Conservation (phyloP, 2,888 invertebrate genomes). For the Dascillus cervinus region DNA sequence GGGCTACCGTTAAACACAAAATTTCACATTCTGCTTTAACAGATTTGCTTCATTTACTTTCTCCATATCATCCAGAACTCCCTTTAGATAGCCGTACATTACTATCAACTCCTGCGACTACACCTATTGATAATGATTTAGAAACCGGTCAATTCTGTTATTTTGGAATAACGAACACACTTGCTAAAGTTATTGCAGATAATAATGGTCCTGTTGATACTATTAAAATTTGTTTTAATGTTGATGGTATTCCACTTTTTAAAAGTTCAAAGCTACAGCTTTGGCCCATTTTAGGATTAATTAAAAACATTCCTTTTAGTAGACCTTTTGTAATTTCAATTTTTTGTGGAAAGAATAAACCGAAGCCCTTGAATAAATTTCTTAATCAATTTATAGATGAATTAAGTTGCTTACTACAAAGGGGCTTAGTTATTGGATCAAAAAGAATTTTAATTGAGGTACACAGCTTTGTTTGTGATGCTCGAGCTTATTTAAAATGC, state of each 20-base stretch:
- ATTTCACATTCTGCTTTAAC: no score
- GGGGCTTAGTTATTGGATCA: not conserved
- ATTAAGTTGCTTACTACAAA: not conserved
- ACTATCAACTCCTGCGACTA: no score
- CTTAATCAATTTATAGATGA: conserved; percentile 5
- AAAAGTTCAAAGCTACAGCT: conserved; percentile 2
- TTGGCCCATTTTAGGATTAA: conserved; percentile 6
- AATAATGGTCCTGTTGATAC: no score
- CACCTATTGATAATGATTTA: no score
- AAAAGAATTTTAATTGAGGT: conserved; percentile 2
- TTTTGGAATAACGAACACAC: no score
- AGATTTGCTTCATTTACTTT: no score
- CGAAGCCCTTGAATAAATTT: conserved; percentile 3
- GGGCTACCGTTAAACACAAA: no score
- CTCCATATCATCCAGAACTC: no score
- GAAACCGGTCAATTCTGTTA: no score
- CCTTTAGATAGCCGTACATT: no score
- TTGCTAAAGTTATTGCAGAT: no score
- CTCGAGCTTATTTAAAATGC: conserved; percentile 8
- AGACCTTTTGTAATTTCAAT: conserved; percentile 5
- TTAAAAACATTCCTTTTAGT: not conserved
- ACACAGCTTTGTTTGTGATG: conserved; percentile 6
- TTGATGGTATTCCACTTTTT: conserved; percentile 6
- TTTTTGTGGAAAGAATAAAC: conserved; percentile 5
- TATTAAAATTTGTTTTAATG: conserved; percentile 5